Percentiles rank a stretch among this genome's conserved stretches.
Conservation (phyloP, 2,888 invertebrate species). For the Noctua pronuba region DNA sequence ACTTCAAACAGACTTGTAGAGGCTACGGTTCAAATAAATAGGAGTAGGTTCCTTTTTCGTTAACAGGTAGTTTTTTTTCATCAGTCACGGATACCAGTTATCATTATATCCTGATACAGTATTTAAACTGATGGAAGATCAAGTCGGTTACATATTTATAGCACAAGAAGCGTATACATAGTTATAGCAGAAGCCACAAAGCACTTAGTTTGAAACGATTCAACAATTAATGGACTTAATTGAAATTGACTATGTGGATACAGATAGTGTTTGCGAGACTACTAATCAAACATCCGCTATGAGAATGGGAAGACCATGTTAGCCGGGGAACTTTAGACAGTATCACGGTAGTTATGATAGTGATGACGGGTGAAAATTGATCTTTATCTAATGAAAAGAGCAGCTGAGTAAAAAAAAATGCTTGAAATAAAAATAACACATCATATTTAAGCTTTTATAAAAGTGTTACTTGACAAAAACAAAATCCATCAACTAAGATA, state of each 20-base stretch:
- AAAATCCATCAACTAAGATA: not conserved
- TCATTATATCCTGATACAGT: not conserved
- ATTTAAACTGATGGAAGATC: slow-evolving; percentile 6
- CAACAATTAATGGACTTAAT: slow-evolving; percentile 61
- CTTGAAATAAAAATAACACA: not conserved
- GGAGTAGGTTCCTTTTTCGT: not conserved
- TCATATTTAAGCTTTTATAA: not conserved
- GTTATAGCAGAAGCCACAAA: slow-evolving; percentile 45
- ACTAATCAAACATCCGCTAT: slow-evolving; percentile 60
- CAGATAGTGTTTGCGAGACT: slow-evolving; percentile 30
- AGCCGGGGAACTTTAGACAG: not conserved
- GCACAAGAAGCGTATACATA: not conserved
- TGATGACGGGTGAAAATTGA: not conserved
- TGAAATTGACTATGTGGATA: slow-evolving; percentile 56
- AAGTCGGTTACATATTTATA: slow-evolving; percentile 15
- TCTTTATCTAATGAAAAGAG: not conserved
- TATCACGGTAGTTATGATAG: not conserved
- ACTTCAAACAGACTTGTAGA: not conserved
- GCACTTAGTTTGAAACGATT: slow-evolving; percentile 60
- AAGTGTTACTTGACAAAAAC: not conserved
- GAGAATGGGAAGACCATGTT: slow-evolving; percentile 31
- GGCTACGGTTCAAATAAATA: not conserved
- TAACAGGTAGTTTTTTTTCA: not conserved
- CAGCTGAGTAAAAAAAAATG: not conserved
- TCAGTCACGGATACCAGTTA: not conserved